phyloP scores from a whole-genome alignment of 2,797 vertebrate species.

The Rhinella marina region DNA sequence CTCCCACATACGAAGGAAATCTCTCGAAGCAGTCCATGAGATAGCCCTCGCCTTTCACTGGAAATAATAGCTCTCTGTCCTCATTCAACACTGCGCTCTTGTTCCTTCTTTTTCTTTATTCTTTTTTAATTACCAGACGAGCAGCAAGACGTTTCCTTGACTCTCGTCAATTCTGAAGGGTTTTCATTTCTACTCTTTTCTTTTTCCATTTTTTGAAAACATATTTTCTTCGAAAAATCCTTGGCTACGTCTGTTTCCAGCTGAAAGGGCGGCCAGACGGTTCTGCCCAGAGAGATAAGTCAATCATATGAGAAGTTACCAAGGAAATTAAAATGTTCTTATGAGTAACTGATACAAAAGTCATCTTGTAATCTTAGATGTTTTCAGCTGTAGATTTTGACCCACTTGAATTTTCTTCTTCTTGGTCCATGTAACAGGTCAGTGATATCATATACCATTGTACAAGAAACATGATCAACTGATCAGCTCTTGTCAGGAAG shows the following conservation, averaged over 20 bases:
- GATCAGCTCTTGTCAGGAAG: no score
- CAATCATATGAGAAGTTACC: background rate
- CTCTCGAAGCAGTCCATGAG: conserved; percentile 42
- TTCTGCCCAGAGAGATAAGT: conserved; percentile 19
- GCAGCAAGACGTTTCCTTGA: background rate
- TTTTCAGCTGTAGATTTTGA: no score
- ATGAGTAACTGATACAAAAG: background rate
- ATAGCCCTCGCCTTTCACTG: conserved; percentile 33
- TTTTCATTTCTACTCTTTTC: conserved; percentile 8
- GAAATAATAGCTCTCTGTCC: conserved; percentile 48
- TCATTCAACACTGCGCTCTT: conserved; percentile 38
- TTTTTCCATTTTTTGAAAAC: conserved; percentile 16
- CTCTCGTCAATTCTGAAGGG: conserved; percentile 1
- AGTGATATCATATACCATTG: no score
- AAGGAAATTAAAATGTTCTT: background rate
- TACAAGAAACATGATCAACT: no score
- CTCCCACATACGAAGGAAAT: conserved; percentile 52
- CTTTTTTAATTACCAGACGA: conserved; percentile 26
- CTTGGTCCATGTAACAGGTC: no score
- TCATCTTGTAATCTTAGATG: background rate
- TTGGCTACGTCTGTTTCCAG: conserved; percentile 1
- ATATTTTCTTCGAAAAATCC: conserved; percentile 10
- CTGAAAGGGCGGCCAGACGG: background rate
- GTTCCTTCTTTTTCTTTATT: conserved; percentile 7
- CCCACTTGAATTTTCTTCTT: no score